Percentiles rank a stretch among this genome's conserved stretches.
These are phyloP conservation scores for Dipodomys merriami DNA, from an alignment of 2,113 vertebrate species.

Conservation along the genomic window DNA sequence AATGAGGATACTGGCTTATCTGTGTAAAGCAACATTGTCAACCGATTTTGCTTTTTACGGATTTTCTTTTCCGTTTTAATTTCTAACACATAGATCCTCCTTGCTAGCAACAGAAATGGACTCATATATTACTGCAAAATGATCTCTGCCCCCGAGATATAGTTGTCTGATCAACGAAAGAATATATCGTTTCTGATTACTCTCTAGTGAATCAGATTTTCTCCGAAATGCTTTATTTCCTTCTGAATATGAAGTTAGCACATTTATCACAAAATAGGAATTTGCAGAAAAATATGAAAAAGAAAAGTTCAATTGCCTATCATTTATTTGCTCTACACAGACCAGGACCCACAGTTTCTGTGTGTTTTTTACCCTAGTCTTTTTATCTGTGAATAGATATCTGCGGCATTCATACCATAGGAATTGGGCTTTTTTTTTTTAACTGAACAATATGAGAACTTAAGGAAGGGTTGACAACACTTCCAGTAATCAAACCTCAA, in stretches of 20 bases:
- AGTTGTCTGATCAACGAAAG: conserved; percentile 56
- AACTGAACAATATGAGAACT: conserved; percentile 16
- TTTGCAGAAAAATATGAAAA: background rate
- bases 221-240: background rate
- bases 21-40: conserved; percentile 32
- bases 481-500: conserved; percentile 1
- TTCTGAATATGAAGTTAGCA: conserved; percentile 30
- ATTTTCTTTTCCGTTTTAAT: conserved; percentile 63
- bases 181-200: conserved; percentile 51
- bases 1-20: background rate
- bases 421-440: background rate
- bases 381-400: background rate
- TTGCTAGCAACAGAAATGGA: conserved; percentile 66
- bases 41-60: conserved; percentile 70
- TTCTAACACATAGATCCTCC: conserved; percentile 74
- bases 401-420: background rate
- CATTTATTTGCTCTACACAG: background rate
- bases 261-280: background rate
- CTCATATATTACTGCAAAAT: conserved; percentile 67
- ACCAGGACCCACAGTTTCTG: background rate
- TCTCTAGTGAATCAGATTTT: conserved; percentile 48
- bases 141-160: conserved; percentile 56
- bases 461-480: conserved; percentile 23
- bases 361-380: background rate
- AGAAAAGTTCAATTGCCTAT: background rate